Percentiles rank a stretch among this genome's conserved stretches.
phyloP scores from a whole-genome alignment of 2,797 vertebrate genomes.

The Sebastolobus alascanus region DNA sequence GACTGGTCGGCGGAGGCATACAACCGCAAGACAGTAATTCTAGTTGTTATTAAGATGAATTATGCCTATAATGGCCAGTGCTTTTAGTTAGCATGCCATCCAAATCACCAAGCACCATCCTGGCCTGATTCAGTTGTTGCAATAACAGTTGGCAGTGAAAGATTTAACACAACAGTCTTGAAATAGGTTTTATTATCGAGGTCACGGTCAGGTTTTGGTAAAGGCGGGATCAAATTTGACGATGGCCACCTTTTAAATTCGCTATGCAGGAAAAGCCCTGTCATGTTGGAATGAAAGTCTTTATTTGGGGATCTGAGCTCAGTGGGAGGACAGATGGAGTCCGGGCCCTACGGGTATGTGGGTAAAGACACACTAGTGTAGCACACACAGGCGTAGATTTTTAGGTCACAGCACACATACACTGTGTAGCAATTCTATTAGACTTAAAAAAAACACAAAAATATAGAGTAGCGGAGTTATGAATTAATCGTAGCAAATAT shows the following conservation, averaged over 20 bases:
- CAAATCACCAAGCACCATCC: not conserved
- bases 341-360: slow-evolving; percentile 65
- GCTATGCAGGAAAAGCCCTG: slow-evolving; percentile 49
- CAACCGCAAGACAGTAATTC: not conserved
- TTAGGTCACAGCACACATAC: slow-evolving; percentile 66
- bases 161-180: slow-evolving; percentile 12
- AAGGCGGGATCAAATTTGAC: slow-evolving; percentile 16
- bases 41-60: not conserved
- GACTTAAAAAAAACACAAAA: not conserved
- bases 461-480: not conserved
- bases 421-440: slow-evolving; percentile 14
- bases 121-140: slow-evolving; percentile 6
- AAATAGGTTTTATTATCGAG: slow-evolving; percentile 13
- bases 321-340: slow-evolving; percentile 76
- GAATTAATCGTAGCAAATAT: not conserved
- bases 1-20: no score
- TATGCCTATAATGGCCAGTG: not conserved
- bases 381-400: slow-evolving; percentile 57
- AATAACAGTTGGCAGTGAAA: not conserved
- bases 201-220: slow-evolving; percentile 6
- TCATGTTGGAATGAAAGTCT: slow-evolving; percentile 67
- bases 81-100: not conserved
- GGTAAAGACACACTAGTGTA: slow-evolving; percentile 55
- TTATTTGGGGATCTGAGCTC: slow-evolving; percentile 67
- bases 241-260: slow-evolving; percentile 52